Conservation (phyloP, 2,797 vertebrate species). For the Alosa sapidissima region DNA sequence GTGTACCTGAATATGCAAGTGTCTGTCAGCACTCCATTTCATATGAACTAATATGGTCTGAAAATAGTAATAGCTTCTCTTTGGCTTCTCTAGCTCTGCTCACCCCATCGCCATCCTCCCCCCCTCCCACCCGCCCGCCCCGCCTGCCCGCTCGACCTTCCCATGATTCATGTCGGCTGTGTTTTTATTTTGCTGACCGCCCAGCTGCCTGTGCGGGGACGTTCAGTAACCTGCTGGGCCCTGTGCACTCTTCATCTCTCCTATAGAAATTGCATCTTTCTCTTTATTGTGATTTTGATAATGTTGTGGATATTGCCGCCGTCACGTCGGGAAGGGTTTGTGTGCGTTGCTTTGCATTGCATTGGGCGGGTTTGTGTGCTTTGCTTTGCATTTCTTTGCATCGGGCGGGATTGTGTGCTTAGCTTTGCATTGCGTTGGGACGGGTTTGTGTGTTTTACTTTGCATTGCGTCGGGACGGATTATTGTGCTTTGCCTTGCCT, state of each 20-base stretch:
- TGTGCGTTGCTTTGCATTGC: no score
- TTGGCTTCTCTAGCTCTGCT: background rate
- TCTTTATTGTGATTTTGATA: slow-evolving; percentile 18
- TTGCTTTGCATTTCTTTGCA: no score
- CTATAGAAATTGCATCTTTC: background rate
- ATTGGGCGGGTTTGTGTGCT: no score
- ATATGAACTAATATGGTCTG: background rate
- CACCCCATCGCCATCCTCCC: background rate
- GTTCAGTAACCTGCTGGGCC: background rate
- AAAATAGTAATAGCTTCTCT: slow-evolving; percentile 5
- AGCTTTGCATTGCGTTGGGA: no score
- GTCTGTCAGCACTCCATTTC: background rate
- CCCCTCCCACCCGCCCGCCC: background rate
- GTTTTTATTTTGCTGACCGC: background rate
- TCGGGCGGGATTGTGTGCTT: no score
- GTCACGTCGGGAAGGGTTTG: no score
- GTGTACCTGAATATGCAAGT: background rate
- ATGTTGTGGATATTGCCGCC: background rate
- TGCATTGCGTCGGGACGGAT: no score
- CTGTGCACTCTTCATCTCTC: background rate
- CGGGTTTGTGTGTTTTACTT: background rate
- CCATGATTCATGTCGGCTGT: background rate
- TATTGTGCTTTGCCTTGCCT: no score
- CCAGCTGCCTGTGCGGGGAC: background rate
- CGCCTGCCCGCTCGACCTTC: background rate